A percentile compares a stretch with the other conserved stretches of the same genome.
Conservation (phyloP, 2,797 vertebrate species). For the Choloepus didactylus region DNA sequence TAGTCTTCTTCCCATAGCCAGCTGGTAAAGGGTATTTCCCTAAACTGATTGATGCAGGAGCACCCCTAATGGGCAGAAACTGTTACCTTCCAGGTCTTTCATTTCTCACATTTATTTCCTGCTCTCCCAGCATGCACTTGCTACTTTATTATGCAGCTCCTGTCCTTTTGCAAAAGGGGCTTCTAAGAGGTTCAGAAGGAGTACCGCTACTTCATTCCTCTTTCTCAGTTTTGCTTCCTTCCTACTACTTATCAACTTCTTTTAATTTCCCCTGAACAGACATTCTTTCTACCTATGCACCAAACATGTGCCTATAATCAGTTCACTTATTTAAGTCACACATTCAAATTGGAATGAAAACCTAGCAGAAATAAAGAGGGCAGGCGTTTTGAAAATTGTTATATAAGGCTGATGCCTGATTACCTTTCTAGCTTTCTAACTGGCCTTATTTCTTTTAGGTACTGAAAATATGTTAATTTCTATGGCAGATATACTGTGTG, state of each 20-base stretch:
- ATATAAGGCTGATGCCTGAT: not conserved
- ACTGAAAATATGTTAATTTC: constrained; percentile 67
- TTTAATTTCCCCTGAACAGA: not conserved
- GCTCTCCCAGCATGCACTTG: not conserved
- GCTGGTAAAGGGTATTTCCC: not conserved
- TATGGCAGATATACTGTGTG: constrained; percentile 62
- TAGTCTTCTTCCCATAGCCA: not conserved
- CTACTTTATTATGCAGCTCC: not conserved
- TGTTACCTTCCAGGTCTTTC: not conserved
- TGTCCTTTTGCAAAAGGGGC: not conserved
- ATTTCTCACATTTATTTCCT: not conserved
- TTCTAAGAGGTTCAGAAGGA: not conserved
- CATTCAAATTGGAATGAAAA: constrained; percentile 49
- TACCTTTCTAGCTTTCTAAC: constrained; percentile 61
- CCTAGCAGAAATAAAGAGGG: not conserved
- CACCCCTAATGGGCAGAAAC: not conserved
- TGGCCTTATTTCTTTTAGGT: constrained; percentile 61
- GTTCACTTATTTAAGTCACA: constrained; percentile 55
- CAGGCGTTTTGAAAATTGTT: constrained; percentile 21
- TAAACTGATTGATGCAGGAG: not conserved
- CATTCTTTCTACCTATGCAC: not conserved
- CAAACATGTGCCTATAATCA: not conserved
- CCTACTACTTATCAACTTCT: not conserved
- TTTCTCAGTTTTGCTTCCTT: constrained; percentile 14
- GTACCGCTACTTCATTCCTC: not conserved